phyloP scores from a whole-genome alignment of 1,140 invertebrate genomes.

The Sitodiplosis mosellana region DNA sequence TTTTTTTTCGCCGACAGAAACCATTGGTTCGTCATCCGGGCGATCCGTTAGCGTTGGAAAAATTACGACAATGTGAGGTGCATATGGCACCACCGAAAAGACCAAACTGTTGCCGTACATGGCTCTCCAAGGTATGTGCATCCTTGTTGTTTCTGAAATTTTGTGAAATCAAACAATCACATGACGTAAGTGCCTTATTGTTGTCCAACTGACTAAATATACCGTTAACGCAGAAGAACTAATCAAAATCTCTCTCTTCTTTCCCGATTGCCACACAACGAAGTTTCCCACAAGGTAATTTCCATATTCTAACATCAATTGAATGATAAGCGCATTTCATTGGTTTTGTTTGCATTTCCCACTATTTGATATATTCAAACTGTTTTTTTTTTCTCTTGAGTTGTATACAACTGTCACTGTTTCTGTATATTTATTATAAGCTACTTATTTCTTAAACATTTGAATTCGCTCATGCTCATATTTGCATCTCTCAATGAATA shows the following conservation, averaged over 20 bases:
- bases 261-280: too few relatives aligned
- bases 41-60: conserved; percentile 55
- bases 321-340: neutral
- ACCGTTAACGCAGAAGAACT: neutral
- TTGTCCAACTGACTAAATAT: neutral
- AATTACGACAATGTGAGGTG: conserved; percentile 71
- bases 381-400: neutral
- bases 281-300: conserved; percentile 2
- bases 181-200: neutral
- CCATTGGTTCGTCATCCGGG: conserved; percentile 63
- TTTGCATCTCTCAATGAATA: too few relatives aligned
- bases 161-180: conserved; percentile 24
- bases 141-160: too few relatives aligned
- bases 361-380: too few relatives aligned
- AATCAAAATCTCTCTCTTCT: too few relatives aligned
- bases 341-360: neutral
- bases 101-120: conserved; percentile 71
- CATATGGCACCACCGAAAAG: conserved; percentile 48
- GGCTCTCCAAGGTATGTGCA: too few relatives aligned
- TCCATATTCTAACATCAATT: neutral
- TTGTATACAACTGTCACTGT: neutral
- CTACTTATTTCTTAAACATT: too few relatives aligned
- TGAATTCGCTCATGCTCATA: too few relatives aligned
- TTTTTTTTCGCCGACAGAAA: too few relatives aligned
- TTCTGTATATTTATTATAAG: too few relatives aligned